Evolutionary conservation across 2,888 invertebrate genomes (phyloP).

Genomic region (Andrena camellia): DNA sequence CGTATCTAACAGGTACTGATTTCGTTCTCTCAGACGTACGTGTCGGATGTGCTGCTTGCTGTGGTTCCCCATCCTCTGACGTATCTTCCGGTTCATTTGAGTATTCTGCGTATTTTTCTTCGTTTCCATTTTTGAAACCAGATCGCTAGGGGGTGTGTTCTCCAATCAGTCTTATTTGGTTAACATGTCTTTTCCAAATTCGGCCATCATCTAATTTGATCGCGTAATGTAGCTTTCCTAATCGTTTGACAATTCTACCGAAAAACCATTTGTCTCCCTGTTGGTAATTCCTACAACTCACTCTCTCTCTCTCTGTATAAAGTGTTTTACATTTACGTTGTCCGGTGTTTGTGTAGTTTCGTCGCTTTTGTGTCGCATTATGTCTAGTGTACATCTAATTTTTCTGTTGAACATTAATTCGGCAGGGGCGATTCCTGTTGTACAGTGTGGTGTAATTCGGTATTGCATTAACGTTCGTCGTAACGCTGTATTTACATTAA

Average conservation of each 20-base stretch:
- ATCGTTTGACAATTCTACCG: neutral
- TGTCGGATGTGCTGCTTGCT: too few relatives aligned
- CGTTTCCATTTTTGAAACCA: neutral
- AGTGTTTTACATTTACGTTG: neutral
- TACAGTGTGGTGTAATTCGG: conserved; percentile 24
- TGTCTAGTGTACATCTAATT: conserved; percentile 32
- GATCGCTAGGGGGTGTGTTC: neutral
- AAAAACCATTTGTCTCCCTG: conserved; percentile 24
- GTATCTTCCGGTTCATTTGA: neutral
- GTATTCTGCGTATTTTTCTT: neutral
- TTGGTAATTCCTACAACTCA: conserved; percentile 4
- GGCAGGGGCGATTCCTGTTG: conserved; percentile 21
- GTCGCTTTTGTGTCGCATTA: conserved; percentile 18
- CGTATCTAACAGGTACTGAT: too few relatives aligned
- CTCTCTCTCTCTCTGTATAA: conserved; percentile 14
- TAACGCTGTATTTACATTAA: conserved; percentile 11
- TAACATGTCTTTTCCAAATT: conserved; percentile 20
- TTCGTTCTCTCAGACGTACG: too few relatives aligned
- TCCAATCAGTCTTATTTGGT: conserved; percentile 25
- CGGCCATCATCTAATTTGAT: conserved; percentile 5
- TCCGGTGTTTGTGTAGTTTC: neutral
- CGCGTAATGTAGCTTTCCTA: conserved; percentile 19
- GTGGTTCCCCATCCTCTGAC: too few relatives aligned
- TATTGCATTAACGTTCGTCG: conserved; percentile 36
- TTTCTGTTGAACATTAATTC: conserved; percentile 46